Evolutionary conservation across 2,888 invertebrate species (phyloP), one percentile per base, ranked within the genome.

Genomic region (Aromia moschata): DNA sequence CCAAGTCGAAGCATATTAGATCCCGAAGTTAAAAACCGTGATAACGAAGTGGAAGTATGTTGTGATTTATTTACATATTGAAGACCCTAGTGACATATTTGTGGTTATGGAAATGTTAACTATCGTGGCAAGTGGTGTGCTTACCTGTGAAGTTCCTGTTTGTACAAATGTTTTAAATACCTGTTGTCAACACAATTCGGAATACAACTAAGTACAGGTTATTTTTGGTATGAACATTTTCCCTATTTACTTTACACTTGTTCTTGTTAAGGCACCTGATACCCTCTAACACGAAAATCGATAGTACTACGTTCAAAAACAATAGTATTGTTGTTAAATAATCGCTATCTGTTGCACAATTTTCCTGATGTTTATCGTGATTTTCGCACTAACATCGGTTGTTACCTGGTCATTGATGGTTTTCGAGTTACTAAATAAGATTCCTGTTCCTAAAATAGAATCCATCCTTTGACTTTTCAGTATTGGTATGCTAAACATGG

Each of bases 171-270:
- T 55, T 59, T 59, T 65, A 33, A 64, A 65, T 61, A 67, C 64
- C 67, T 68, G 64, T 62, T 66, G 65, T 67, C 65, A 60, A 65
- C 44, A 57, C 47, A 45, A 51, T 56, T 64, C 56, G 66, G 66
- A 67, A 64, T 64, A 60, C 46, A 46, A 57, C 41, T 51, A 51
- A 59, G 59, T 53, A 56, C 30, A 33, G 52, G 55, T 52, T 33
- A 46, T 43, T 49, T 57, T 60, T 49, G 64, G 64, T 65, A 59
- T 59, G 60, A 37, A 51, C 25, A 33, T 41, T 47, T 18, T 43
- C 38, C 40, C 45, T 31, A 30, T 15, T 33, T 16, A 3, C 3
- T 18, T 11, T 2, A 3, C 14, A 1, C 4, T 1, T n/a, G n/a
- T n/a, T n/a, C n/a, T n/a, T n/a, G n/a, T n/a, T n/a, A n/a, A n/a